Base-by-base conservation (phyloP, 2,888 invertebrate genomes). In the Diarsia mendica region DNA sequence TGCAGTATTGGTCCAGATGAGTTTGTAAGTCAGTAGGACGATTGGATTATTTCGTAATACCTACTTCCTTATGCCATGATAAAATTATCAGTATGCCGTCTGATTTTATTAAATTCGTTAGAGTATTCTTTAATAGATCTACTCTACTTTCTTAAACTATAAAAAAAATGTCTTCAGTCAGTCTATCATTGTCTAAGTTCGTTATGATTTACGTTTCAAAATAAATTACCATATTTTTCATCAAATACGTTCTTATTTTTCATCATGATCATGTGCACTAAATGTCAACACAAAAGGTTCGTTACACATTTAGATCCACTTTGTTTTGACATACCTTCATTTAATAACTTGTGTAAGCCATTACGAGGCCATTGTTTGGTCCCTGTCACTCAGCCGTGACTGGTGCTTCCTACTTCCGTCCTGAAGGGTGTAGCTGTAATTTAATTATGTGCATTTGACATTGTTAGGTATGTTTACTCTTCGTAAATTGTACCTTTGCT, bases 391-490 rank as follows among this genome's bases (percentile, higher is more conserved):
- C 85, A 83, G 20, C 79, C 65, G 48, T 67, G 79, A 70, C 83
- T 78, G 67, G 65, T 68, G 73, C 60, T 75, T 83, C 83, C 83
- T 77, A 77, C 77, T 83, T 83, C 85, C 82, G 71, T 81, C 65
- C 66, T 69, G 69, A 75, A 83, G 83, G 85, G 85, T 79, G 79
- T 83, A 79, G 60, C 83, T 72, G 64, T 83, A 83, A 83, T 83
- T 79, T 60, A 78, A 82, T 83, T 63, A 70, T 78, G 74, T 77
- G 49, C 23, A 39, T 77, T 44, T 72, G 55, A 68, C 8, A 69
- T 70, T n/a, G n/a, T n/a, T n/a, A n/a, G 48, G 63, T 49, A 51
- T 69, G 65, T 69, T 66, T 73, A 49, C 61, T 65, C 61, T 70
- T 68, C n/a, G 48, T 77, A 60, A 72, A n/a, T 63, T 66, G 23